Evolutionary conservation across 2,888 invertebrate genomes (phyloP), one percentile per base, ranked within the genome.

Genomic region (Eupeodes latifasciatus): DNA sequence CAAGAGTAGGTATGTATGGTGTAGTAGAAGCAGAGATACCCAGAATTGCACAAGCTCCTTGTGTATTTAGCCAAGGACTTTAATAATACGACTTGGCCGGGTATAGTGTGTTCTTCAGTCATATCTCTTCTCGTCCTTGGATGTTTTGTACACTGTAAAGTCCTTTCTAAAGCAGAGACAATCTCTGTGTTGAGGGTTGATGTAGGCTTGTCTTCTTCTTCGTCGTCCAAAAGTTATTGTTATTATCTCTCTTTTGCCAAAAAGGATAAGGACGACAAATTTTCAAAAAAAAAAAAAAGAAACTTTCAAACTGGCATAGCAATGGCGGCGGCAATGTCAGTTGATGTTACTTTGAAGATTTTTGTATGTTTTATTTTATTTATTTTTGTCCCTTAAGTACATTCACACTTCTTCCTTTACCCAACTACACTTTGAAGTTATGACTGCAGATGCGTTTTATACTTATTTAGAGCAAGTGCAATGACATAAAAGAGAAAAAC

Each of bases 401-500:
- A 88, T 88, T 88, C 74, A 78, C 88, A 88, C 85, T 88, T 75
- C 71, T 75, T 77, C 34, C 40, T 40, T 40, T 40, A 40, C 40
- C 40, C 40, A 40, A 40, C 12, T 14, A 4, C 27, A 27, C 40
- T 53, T 11, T 12, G 16, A 14, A 81, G 64, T 85, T 88, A 88
- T 85, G 85, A 85, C 78, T 88, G 88, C 88, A 88, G 85, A 88
- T 85, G 88, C 81, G 88, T 81, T 88, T 67, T 44, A 74, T 81
- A 34, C 77, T 77, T 78, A 72, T 78, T 78, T 74, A 81, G 77
- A 81, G 77, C 66, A 59, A 66, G 76, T 71, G 81, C 62, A 72
- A 67, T 55, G n/a, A 3, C 75, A 64, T 36, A 49, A 55, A 55
- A 40, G 40, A 19, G 27, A 34, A 19, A 47, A 49, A 40, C 10